Base-by-base conservation (phyloP, 2,113 vertebrate genomes). In the Corynorhinus townsendii region DNA sequence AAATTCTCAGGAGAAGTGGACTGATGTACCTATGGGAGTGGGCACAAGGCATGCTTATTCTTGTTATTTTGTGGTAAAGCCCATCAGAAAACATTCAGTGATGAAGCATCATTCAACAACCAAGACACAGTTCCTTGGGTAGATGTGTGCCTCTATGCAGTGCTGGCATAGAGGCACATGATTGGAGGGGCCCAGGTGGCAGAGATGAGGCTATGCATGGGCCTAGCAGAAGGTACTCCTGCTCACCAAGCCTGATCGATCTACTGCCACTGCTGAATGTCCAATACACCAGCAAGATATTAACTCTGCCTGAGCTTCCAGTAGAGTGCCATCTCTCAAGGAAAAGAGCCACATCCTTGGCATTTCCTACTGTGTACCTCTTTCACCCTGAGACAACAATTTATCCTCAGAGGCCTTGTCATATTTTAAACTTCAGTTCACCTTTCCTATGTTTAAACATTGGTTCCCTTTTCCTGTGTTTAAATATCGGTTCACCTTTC, bases 101-200 rank as follows among this genome's bases (percentile, higher is more conserved):
- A 83, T 28, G 26, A 90, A 68, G 19, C 4, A 56, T 56, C 54
- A 10, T 33, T 49, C 64, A 62, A 14, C 4, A 54, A 64, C 4
- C 2, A 17, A 43, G 59, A 49, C 5, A 85, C 28, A 86, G 64
- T 52, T 45, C 28, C 16, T n/a, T 26, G 30, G 26, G 26, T 28
- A 59, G 16, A 66, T 19, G 4, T 76, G 28, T 33, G 3, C n/a
- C n/a, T n/a, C n/a, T n/a, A n/a, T n/a, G n/a, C 10, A 24, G 33
- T 24, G 11, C 47, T 62, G 10, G 19, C 4, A 3, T 14, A 38
- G 28, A 5, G 35, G 0, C 0, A 17, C 6, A 45, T 4, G 5
- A 72, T 15, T 64, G 14, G 30, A 76, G 64, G 9, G 30, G 49
- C 4, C 10, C 33, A 38, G 11, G 4, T 22, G 8, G 0, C n/a